Base-by-base conservation (phyloP, 1,140 invertebrate genomes). In the Episyrphus balteatus region DNA sequence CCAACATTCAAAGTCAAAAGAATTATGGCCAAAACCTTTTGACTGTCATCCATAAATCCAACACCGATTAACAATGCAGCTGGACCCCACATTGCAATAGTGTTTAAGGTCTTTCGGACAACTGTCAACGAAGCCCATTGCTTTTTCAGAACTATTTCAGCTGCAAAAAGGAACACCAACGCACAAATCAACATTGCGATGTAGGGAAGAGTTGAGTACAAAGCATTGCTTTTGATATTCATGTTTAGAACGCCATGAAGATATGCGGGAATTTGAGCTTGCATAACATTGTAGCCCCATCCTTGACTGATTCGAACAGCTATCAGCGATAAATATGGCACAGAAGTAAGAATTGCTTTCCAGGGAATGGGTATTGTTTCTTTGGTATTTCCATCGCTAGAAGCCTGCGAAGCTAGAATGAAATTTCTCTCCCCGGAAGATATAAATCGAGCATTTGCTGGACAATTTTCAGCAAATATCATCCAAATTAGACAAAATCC, bases 281-380 rank as follows among this genome's bases (percentile, higher is more conserved):
- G 70, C 36, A 95, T 73, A 9, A 84, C 92, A 75, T 90, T 93
- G 62, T 87, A 92, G 1, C 88, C 88, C 90, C 89, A 94, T 62
- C 88, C 90, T 58, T 91, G 84, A 1, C 85, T 82, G 60, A 85
- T 83, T 60, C 94, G 88, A 0, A 77, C 79, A 1, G 88, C 68
- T 15, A 88, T 74, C n/a, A 92, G 71, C 0, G 88, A 82, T 82
- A 83, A 88, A 47, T 93, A 79, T 2, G 89, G 84, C 9, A 78
- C 45, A 3, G 85, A 87, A 0, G 75, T 83, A 0, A 84, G 69
- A 36, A 94, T 86, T 14, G 72, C 59, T 42, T 63, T 71, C 86
- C 86, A 92, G 8, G 88, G 88, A 6, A 37, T 13, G 3, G 40
- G 17, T 3, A 37, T 37, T 3, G 5, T 3, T 11, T 37, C 3